These are phyloP conservation scores for Beroe forskalii DNA, from an alignment of 37 sponge, comb jelly and placozoan genomes.

Conservation along the genomic window DNA sequence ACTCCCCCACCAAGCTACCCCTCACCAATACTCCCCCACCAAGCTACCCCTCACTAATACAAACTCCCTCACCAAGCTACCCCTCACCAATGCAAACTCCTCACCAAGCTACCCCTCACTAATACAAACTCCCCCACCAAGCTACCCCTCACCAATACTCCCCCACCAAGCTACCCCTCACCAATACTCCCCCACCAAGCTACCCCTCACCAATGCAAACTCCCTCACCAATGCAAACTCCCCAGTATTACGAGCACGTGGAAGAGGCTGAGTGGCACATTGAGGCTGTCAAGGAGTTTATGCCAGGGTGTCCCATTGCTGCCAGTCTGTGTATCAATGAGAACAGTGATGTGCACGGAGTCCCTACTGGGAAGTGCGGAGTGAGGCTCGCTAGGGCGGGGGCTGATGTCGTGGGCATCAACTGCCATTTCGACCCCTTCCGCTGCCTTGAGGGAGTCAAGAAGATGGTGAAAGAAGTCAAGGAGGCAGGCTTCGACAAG, in stretches of 20 bases:
- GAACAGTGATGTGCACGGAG: slow-evolving; percentile 68
- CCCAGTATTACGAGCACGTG: slow-evolving; percentile 70
- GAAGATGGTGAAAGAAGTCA: slow-evolving; percentile 43
- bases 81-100: too few species aligned
- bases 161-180: too few species aligned
- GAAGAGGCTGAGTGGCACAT: slow-evolving; percentile 71
- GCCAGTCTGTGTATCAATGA: slow-evolving; percentile 65
- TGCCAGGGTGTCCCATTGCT: slow-evolving; percentile 64
- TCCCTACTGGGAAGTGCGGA: slow-evolving; percentile 68
- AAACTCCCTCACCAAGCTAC: too few species aligned
- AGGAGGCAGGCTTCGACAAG: slow-evolving; percentile 65
- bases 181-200: too few species aligned
- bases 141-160: too few species aligned
- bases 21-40: too few species aligned
- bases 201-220: too few species aligned
- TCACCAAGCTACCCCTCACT: too few species aligned
- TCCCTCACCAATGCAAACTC: too few species aligned
- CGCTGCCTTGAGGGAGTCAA: slow-evolving; percentile 38
- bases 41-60: too few species aligned
- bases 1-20: too few species aligned
- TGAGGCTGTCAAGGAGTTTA: slow-evolving; percentile 66
- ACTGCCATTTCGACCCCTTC: slow-evolving; percentile 70
- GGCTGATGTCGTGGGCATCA: slow-evolving; percentile 68
- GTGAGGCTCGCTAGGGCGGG: slow-evolving; percentile 68
- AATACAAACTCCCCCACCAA: too few species aligned